These are phyloP conservation scores for Falco cherrug DNA, from an alignment of 2,797 vertebrate genomes.

Conservation along the genomic window DNA sequence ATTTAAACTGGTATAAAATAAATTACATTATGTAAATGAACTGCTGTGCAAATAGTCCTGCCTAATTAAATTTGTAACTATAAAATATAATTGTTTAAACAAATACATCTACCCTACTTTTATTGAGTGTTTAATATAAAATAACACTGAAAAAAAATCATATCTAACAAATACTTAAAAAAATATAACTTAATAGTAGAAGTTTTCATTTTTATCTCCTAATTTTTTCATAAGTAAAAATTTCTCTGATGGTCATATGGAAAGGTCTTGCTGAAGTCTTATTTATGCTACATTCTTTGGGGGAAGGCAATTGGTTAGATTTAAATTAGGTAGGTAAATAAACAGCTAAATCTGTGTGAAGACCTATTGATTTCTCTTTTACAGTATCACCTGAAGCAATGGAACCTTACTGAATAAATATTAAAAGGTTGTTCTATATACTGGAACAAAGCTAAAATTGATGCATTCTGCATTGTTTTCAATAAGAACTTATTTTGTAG, in stretches of 20 bases:
- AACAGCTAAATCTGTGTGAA: neutral
- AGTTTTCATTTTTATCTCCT: neutral
- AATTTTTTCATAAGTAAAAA: neutral
- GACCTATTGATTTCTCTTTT: neutral
- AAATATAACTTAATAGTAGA: neutral
- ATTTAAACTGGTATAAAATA: slow-evolving; percentile 10
- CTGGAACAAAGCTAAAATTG: neutral
- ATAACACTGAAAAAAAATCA: neutral
- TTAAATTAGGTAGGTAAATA: neutral
- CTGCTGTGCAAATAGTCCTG: slow-evolving; percentile 24
- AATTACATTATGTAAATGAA: slow-evolving; percentile 48
- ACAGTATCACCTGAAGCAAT: neutral
- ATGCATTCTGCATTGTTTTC: neutral
- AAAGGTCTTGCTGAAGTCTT: neutral
- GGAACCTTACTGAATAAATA: neutral
- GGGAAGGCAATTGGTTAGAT: neutral
- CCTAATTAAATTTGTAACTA: slow-evolving; percentile 50
- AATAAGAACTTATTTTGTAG: neutral
- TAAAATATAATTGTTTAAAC: slow-evolving; percentile 38
- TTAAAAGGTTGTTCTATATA: neutral
- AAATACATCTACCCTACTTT: neutral
- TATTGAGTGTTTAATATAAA: neutral
- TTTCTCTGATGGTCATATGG: neutral
- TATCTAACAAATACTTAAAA: neutral
- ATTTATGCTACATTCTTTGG: neutral